phyloP scores from a whole-genome alignment of 2,113 vertebrate species.

The Craseonycteris thonglongyai region DNA sequence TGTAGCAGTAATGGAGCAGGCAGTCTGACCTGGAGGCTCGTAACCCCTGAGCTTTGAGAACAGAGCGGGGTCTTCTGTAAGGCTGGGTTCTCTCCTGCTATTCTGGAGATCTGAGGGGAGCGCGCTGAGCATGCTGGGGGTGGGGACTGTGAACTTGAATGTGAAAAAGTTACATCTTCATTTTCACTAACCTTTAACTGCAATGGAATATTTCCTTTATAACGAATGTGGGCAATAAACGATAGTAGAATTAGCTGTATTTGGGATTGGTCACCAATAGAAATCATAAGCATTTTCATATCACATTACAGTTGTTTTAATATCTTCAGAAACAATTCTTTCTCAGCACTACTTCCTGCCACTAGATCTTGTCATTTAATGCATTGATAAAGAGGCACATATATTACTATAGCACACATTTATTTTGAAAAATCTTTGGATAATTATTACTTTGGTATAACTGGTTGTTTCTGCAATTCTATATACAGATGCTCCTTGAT shows the following conservation, averaged over 20 bases:
- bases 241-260: neutral
- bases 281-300: neutral
- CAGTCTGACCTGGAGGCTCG: accelerated
- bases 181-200: neutral
- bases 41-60: accelerated
- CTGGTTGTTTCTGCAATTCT: neutral
- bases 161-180: neutral
- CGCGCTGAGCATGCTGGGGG: neutral
- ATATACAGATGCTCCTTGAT: neutral
- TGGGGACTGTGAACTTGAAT: neutral
- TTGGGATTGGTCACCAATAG: neutral
- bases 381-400: neutral
- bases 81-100: neutral
- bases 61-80: neutral
- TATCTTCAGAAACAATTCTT: neutral
- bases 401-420: neutral
- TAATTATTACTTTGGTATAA: neutral
- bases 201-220: neutral
- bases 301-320: neutral
- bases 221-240: neutral
- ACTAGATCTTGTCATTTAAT: neutral
- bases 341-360: neutral
- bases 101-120: neutral
- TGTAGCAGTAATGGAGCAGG: neutral
- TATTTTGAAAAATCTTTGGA: neutral